A percentile compares a stretch with the other conserved stretches of the same genome.
Evolutionary conservation across 2,888 invertebrate species (phyloP).

Genomic region (Metallyticus violacea): DNA sequence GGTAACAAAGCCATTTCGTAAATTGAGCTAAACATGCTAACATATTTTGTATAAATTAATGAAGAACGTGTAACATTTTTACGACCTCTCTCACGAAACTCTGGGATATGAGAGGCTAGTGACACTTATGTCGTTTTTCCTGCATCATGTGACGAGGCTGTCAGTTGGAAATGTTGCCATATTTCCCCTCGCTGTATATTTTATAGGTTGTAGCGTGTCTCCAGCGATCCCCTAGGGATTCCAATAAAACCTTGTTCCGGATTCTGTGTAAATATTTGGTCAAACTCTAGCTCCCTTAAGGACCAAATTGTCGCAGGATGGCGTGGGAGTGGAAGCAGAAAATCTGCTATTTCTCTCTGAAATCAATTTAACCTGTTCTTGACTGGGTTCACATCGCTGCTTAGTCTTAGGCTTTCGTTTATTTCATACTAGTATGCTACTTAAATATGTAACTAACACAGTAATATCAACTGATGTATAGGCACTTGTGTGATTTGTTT

Average conservation of each 20-base stretch:
- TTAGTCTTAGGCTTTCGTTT: no score
- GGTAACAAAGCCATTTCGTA: no score
- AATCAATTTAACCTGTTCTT: neutral
- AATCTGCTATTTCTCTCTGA: neutral
- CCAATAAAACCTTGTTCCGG: neutral
- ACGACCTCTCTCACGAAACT: neutral
- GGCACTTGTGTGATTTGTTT: no score
- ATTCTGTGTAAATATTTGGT: constrained; percentile 2
- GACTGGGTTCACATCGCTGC: no score
- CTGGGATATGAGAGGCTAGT: neutral
- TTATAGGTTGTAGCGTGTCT: neutral
- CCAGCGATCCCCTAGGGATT: neutral
- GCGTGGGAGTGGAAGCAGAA: neutral
- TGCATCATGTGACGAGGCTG: neutral
- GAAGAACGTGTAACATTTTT: no score
- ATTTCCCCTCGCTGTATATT: neutral
- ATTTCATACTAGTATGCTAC: no score
- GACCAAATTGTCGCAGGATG: neutral
- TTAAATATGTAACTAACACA: no score
- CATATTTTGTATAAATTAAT: no score
- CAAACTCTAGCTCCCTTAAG: neutral
- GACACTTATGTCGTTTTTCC: neutral
- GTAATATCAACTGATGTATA: no score
- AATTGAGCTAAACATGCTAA: no score
- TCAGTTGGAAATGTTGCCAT: neutral